These are phyloP conservation scores for Adrianichthys oophorus DNA, from an alignment of 2,797 vertebrate species.

Conservation along the genomic window DNA sequence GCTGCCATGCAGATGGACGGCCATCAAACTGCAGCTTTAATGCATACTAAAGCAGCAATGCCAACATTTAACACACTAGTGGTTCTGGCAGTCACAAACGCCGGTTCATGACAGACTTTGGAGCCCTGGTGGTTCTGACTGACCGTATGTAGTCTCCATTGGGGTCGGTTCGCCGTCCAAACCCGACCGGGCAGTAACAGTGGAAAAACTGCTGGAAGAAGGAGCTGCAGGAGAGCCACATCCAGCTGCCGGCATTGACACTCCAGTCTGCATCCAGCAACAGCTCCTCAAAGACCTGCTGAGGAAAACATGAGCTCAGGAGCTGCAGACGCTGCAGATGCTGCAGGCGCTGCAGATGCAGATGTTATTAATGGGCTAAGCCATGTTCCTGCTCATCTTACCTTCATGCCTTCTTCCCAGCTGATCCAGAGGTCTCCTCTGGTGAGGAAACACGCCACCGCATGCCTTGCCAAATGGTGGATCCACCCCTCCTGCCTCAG, in stretches of 20 bases:
- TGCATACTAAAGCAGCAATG: too few species aligned
- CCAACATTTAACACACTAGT: too few species aligned
- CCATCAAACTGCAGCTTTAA: background rate
- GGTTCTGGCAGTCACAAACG: too few species aligned
- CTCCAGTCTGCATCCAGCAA: conserved; percentile 97
- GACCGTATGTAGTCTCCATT: conserved; percentile 95
- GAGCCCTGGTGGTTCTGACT: conserved; percentile 15
- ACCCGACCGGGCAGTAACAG: conserved; percentile 94
- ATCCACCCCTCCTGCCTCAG: conserved; percentile 96
- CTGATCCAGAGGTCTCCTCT: conserved; percentile 96
- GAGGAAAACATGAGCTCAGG: conserved; percentile 17
- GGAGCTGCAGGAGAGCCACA: conserved; percentile 97
- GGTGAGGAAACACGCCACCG: conserved; percentile 93
- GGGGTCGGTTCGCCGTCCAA: conserved; percentile 91
- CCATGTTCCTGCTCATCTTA: conserved; percentile 36
- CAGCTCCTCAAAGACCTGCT: conserved; percentile 93
- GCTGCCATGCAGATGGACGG: background rate
- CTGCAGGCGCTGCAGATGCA: background rate
- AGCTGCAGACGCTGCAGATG: background rate
- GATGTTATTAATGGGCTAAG: background rate
- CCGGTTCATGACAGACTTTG: background rate
- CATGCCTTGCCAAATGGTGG: conserved; percentile 91
- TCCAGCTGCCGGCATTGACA: conserved; percentile 96
- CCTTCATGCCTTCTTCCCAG: conserved; percentile 98
- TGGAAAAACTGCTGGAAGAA: conserved; percentile 98